These are phyloP conservation scores for Nematostella vectensis DNA, from an alignment of 92 coral and sea anemone species.

Conservation along the genomic window DNA sequence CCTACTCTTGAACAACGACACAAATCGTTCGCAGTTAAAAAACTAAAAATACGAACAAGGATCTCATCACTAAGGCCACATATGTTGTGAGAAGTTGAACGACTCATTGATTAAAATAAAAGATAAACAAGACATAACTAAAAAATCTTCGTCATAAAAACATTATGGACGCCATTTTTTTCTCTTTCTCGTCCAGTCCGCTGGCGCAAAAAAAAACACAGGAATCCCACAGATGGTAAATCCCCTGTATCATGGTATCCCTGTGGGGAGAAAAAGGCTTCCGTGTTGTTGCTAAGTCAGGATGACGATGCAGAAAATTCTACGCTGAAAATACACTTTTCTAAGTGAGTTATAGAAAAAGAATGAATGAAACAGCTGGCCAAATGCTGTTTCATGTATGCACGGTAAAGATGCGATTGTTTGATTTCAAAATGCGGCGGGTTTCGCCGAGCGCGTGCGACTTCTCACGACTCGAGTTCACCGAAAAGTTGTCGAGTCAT, in stretches of 20 bases:
- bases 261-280: too few relatives aligned
- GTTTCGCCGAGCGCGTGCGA: too few relatives aligned
- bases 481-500: too few relatives aligned
- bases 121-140: neutral
- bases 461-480: too few relatives aligned
- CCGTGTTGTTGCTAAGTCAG: too few relatives aligned
- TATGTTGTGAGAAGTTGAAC: slow-evolving; percentile 26
- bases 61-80: slow-evolving; percentile 71
- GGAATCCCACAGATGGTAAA: neutral
- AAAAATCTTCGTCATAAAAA: neutral
- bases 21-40: slow-evolving; percentile 60
- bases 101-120: slow-evolving; percentile 4
- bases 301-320: too few relatives aligned
- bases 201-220: neutral
- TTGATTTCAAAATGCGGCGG: too few relatives aligned
- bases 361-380: too few relatives aligned
- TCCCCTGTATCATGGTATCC: neutral
- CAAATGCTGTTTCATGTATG: too few relatives aligned
- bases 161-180: slow-evolving; percentile 42
- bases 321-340: too few relatives aligned
- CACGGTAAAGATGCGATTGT: too few relatives aligned
- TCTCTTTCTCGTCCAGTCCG: slow-evolving; percentile 10
- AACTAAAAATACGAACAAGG: slow-evolving; percentile 66
- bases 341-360: too few relatives aligned
- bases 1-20: slow-evolving; percentile 84